A percentile compares a stretch with the other conserved stretches of the same genome.
phyloP scores from a whole-genome alignment of 2,113 vertebrate genomes.

The Mormoops blainvillei region DNA sequence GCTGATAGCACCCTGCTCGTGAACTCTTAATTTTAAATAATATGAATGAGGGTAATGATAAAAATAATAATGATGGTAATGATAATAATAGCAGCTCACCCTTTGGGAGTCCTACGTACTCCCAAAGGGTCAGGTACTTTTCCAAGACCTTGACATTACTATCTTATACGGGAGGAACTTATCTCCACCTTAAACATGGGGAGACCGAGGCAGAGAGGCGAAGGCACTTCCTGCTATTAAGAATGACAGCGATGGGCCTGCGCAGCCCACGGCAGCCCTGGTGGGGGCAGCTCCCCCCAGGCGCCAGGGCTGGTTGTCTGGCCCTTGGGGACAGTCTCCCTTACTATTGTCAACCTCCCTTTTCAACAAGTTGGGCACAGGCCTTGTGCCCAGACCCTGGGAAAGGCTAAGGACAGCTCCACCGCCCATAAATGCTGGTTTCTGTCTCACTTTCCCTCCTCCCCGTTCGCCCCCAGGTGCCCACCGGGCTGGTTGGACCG shows the following conservation, averaged over 20 bases:
- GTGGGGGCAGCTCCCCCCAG: no score
- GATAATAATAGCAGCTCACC: neutral
- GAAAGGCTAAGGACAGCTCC: neutral
- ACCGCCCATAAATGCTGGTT: neutral
- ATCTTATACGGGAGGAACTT: neutral
- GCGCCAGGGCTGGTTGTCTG: neutral
- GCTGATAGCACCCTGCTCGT: no score
- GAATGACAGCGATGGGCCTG: fast-evolving
- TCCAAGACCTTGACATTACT: fast-evolving
- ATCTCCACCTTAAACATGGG: neutral
- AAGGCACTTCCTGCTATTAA: no score
- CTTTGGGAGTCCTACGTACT: fast-evolving
- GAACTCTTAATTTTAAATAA: neutral
- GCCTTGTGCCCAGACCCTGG: neutral
- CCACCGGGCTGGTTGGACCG: neutral
- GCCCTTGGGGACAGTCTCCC: neutral
- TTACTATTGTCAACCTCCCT: neutral
- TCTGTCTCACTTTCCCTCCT: neutral
- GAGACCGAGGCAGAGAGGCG: neutral
- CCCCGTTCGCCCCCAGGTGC: fast-evolving
- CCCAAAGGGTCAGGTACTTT: neutral
- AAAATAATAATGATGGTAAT: no score
- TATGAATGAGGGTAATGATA: no score
- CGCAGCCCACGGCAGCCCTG: fast-evolving
- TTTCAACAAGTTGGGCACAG: neutral